Evolutionary conservation across 2,888 invertebrate genomes (phyloP).

Genomic region (Leucophora obtusa): DNA sequence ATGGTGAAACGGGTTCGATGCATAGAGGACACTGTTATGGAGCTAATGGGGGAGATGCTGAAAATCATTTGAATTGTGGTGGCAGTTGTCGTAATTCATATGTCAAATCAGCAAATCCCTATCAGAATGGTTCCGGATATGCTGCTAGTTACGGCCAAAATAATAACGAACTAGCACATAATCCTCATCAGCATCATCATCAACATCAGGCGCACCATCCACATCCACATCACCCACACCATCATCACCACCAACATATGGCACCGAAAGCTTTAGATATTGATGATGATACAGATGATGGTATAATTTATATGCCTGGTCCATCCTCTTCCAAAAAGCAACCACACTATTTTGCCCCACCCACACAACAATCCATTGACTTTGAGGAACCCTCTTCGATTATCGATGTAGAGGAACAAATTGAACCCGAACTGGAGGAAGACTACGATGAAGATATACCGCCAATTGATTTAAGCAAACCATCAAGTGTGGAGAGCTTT

Average conservation of each 20-base stretch:
- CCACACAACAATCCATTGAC: conserved; percentile 62
- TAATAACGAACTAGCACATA: conserved; percentile 54
- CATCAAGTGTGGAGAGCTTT: conserved; percentile 71
- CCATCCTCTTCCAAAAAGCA: conserved; percentile 68
- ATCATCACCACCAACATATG: conserved; percentile 44
- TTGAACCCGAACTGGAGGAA: conserved; percentile 69
- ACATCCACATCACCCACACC: conserved; percentile 38
- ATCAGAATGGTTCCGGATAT: conserved; percentile 76
- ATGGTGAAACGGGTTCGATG: conserved; percentile 61
- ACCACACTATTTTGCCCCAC: conserved; percentile 69
- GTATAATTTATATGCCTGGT: conserved; percentile 74
- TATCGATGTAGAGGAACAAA: conserved; percentile 63
- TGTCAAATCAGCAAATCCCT: conserved; percentile 75
- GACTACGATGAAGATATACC: conserved; percentile 75
- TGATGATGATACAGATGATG: conserved; percentile 75
- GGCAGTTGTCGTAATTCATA: conserved; percentile 75
- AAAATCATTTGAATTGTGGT: conserved; percentile 74
- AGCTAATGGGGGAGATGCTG: conserved; percentile 74
- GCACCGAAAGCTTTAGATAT: conserved; percentile 66
- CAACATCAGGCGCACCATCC: conserved; percentile 23
- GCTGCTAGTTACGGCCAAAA: conserved; percentile 65
- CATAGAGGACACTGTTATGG: conserved; percentile 74
- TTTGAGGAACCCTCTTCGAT: conserved; percentile 64
- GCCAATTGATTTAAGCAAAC: conserved; percentile 73
- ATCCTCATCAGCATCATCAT: conserved; percentile 33